Base-by-base conservation (phyloP, 2,797 vertebrate species). In the Rhodeus uyekii region DNA sequence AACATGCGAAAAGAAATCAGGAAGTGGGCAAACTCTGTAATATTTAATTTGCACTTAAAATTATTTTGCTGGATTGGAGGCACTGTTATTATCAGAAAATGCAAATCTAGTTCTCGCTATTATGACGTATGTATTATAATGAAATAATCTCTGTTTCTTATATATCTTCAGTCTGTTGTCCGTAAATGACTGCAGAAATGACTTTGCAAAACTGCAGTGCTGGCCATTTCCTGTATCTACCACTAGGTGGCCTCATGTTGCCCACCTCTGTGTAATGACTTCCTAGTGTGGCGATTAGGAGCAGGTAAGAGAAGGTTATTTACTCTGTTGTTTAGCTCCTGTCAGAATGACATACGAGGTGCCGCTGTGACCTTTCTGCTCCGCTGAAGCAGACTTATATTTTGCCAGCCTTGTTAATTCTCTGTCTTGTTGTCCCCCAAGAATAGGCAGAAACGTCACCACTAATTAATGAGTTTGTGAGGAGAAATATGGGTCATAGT, bases 401-500 rank as follows among this genome's bases (percentile, higher is more conserved):
- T 81, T 74, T n/a, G 60, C 69, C 46, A 29, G 69, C 19, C 22
- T 88, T 89, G 85, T 80, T 88, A 89, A 90, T 88, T 90, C 85
- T 83, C 77, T 85, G 76, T 79, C 76, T 83, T 53, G 58, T 61
- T 77, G 58, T 90, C 87, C 88, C 80, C n/a, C 19, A 68, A 86
- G 53, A 80, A 48, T 71, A 46, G 53, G 9, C 87, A 82, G 73
- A 2, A 85, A 80, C 84, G 87, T 90, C 84, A 85, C 81, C 81
- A 88, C 89, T 92, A 91, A 92, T 91, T 89, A 92, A 82, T 50
- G 36, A 68, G 87, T 83, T 82, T 77, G 69, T 80, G 53, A 76
- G 60, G 76, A 85, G 83, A 87, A 87, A 92, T 91, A 86, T 90
- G 86, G 92, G 91, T 92, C 91, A 90, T n/a, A 67, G 53, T 34